Evolutionary conservation across 2,113 vertebrate species (phyloP), one percentile per base, ranked within the genome.

Genomic region (Morone saxatilis): DNA sequence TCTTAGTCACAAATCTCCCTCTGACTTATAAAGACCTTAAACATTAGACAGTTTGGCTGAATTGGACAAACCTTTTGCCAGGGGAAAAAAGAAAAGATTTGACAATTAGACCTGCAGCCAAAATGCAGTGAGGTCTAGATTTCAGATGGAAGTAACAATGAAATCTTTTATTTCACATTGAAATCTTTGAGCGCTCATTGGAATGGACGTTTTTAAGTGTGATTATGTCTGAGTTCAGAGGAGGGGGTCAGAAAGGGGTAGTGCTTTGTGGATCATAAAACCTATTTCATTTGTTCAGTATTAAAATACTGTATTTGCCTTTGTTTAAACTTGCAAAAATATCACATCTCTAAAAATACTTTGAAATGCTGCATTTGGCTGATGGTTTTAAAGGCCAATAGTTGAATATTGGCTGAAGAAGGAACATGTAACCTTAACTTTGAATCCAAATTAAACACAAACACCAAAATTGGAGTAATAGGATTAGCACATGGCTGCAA

Each of bases 401-500:
- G 48, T 69, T 53, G 7, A 31, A 76, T 17, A 38, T 22, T 60
- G 45, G 71, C 31, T 63, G 60, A 66, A 50, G 12, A 48, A 57
- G 36, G 6, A 68, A 22, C 13, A 25, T 43, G 47, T 76, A 40
- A 45, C 20, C 69, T 54, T 51, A 67, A 78, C 25, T 81, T 51
- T 65, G 43, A 80, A n/a, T 78, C 12, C 20, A 65, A 71, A 19
- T 79, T 69, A 57, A 80, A 83, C 62, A 70, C 47, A 85, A 90
- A 83, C 85, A 85, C 78, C 62, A 76, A 83, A 74, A 86, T 60
- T 54, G 59, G 22, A 69, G 63, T 82, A 83, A 89, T 69, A 62
- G 84, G 86, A 90, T 88, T 84, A 86, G 43, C 78, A 90, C 82
- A 80, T 85, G 86, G 72, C 60, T 77, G 76, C 41, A 85, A 81